phyloP scores from a whole-genome alignment of 2,797 vertebrate genomes.

The Phrynocephalus guinanensis region DNA sequence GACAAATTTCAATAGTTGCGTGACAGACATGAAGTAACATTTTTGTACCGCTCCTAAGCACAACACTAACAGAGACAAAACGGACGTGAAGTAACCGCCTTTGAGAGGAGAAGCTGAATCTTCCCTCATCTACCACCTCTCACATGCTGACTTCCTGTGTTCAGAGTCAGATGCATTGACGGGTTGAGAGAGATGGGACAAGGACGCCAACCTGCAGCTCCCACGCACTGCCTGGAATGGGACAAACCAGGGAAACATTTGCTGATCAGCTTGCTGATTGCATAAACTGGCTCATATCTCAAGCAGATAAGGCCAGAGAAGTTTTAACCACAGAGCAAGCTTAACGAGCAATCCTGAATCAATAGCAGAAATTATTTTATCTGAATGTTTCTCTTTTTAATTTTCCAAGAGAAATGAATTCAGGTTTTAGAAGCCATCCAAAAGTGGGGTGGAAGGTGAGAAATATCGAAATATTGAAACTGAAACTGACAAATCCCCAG shows the following conservation, averaged over 20 bases:
- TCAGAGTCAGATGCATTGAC: background rate
- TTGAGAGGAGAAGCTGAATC: too few species aligned
- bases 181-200: background rate
- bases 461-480: background rate
- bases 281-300: background rate
- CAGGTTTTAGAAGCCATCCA: slow-evolving; percentile 8
- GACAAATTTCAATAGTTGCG: too few species aligned
- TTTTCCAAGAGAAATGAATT: slow-evolving; percentile 7
- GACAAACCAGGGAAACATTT: background rate
- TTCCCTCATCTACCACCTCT: too few species aligned
- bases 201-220: background rate
- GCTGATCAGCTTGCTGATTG: background rate
- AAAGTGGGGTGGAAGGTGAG: background rate
- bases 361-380: slow-evolving; percentile 8
- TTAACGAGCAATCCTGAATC: background rate
- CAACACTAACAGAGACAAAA: too few species aligned
- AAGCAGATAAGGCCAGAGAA: background rate
- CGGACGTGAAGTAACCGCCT: too few species aligned
- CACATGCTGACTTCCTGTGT: background rate
- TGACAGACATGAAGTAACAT: too few species aligned
- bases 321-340: background rate
- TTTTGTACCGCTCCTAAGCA: too few species aligned
- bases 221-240: background rate
- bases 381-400: background rate
- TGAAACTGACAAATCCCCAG: background rate